Evolutionary conservation across 2,113 vertebrate species (phyloP), one percentile per base, ranked within the genome.

Genomic region (Bostrychus sinensis): DNA sequence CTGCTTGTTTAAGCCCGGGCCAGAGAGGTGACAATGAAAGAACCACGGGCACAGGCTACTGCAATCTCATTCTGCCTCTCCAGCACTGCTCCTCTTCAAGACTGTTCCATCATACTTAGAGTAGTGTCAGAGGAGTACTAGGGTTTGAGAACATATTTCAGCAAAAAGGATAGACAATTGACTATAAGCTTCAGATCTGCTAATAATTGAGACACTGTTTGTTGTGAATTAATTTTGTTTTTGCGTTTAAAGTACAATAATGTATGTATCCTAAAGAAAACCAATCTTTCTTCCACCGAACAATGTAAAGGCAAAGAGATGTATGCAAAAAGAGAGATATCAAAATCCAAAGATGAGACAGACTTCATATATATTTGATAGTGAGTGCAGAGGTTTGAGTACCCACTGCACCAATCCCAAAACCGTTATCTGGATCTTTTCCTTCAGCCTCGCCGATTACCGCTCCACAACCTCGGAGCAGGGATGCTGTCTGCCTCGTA

Each of bases 401-500:
- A 62, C 45, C 65, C 59, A 54, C 56, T 61, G 66, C 60, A 68
- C 69, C 73, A 77, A 68, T 75, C 69, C 77, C 73, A 26, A 82
- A 86, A 88, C 70, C 70, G 85, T 83, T 86, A 86, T 90, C 82
- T 78, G 78, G 51, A 85, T 76, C 75, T 74, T 55, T 77, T 72
- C 66, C 67, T 72, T 77, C 81, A 84, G 81, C 76, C 66, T 70
- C 41, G 54, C 80, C 87, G 85, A 89, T 90, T 89, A 89, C 72
- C 22, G 62, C 86, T 81, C 80, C 74, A 78, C 73, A 89, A 78
- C 83, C 78, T 62, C 16, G 41, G 70, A 88, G 87, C 78, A 75
- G 80, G 83, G 85, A 89, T 76, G 86, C 86, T 79, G 83, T 88
- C 82, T 87, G 88, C 80, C 84, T 89, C 78, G 84, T 89, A 88